Conservation (phyloP, 2,113 vertebrate species). For the Siphamia tubifer region DNA sequence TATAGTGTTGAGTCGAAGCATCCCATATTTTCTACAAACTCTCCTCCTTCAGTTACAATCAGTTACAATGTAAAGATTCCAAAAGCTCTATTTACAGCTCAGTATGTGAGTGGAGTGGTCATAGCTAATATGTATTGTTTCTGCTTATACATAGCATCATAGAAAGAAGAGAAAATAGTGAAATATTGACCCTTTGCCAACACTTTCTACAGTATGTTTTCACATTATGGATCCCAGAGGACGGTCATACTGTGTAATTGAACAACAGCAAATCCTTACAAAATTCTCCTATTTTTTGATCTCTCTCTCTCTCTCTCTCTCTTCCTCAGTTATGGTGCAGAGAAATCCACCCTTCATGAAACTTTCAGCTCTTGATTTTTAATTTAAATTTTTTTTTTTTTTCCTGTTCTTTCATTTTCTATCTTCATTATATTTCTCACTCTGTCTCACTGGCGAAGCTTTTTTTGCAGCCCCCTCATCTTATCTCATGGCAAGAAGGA, state of each 20-base stretch:
- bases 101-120: too few relatives aligned
- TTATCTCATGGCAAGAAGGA: not conserved
- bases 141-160: not conserved
- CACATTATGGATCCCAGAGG: conserved; percentile 1
- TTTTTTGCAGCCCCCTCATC: not conserved
- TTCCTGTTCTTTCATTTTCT: conserved; percentile 20
- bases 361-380: conserved; percentile 16
- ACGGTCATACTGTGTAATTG: conserved; percentile 5
- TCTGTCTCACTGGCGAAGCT: not conserved
- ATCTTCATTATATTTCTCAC: not conserved
- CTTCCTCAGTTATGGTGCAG: not conserved
- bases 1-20: too few relatives aligned
- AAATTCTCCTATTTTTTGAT: not conserved
- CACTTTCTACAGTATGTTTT: conserved; percentile 1
- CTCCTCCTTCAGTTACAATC: too few relatives aligned
- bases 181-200: not conserved
- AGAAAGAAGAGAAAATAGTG: not conserved
- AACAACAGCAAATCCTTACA: not conserved
- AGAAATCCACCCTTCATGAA: conserved; percentile 15
- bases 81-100: too few relatives aligned
- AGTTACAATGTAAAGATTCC: too few relatives aligned
- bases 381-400: not conserved
- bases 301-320: not conserved
- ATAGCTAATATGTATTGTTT: too few relatives aligned
- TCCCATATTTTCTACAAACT: too few relatives aligned